Evolutionary conservation across 1,140 invertebrate genomes (phyloP).

Genomic region (Zaprionus davidi): DNA sequence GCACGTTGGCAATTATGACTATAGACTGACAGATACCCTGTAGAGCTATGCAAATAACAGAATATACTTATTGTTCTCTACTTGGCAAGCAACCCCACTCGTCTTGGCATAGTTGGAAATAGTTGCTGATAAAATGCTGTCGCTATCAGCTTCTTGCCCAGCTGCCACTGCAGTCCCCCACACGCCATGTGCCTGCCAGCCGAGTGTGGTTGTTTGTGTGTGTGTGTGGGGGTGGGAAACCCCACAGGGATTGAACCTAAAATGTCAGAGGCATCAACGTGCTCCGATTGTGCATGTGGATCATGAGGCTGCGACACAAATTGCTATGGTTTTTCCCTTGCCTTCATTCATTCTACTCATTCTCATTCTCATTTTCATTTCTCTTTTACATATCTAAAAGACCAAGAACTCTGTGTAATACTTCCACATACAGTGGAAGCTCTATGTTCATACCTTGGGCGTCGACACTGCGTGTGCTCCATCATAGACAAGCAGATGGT

Average conservation of each 20-base stretch:
- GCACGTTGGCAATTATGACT: conserved; percentile 28
- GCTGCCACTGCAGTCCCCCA: conserved; percentile 14
- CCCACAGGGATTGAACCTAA: conserved; percentile 79
- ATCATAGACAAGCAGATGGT: conserved; percentile 96
- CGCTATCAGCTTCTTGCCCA: conserved; percentile 63
- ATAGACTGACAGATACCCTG: conserved; percentile 5
- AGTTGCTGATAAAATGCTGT: conserved; percentile 79
- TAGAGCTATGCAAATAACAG: background rate
- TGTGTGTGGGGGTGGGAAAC: conserved; percentile 43
- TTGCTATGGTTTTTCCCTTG: conserved; percentile 39
- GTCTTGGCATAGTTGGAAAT: conserved; percentile 60
- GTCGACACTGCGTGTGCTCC: conserved; percentile 94
- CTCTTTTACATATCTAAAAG: background rate
- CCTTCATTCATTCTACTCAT: background rate
- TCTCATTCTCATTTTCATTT: background rate
- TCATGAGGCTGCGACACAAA: conserved; percentile 54
- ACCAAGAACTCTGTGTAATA: background rate
- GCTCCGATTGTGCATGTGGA: conserved; percentile 73
- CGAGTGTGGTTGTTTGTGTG: conserved; percentile 2
- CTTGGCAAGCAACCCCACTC: background rate
- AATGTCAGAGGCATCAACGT: conserved; percentile 78
- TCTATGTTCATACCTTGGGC: conserved; percentile 89
- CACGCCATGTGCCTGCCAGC: conserved; percentile 7
- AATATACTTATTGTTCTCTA: background rate
- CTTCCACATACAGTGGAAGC: background rate